Evolutionary conservation across 23 tunicate genomes (phyloP), one percentile per base, ranked within the genome.

Genomic region (Trididemnum clinides): DNA sequence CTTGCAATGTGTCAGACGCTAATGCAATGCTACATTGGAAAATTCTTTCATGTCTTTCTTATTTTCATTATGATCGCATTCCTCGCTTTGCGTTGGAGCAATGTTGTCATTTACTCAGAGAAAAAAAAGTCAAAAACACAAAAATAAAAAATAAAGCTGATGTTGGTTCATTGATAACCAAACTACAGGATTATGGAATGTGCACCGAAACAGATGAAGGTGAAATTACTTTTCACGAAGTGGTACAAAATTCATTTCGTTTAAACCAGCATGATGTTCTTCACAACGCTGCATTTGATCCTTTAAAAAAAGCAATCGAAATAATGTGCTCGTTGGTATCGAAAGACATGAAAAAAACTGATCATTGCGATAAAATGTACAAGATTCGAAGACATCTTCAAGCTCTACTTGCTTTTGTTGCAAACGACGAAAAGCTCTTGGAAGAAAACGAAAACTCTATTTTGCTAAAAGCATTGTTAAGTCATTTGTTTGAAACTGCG

Each of bases 171-270:
- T 32, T 87, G 20, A 71, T 87, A 33, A 64, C 79, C 33, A 80
- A 51, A 51, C 44, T 87, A 39, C 25, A 18, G 0, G 85, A 87
- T 15, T 49, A 85, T 74, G 71, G 36, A 32, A 62, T 79, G 72
- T 87, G 84, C 33, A 64, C 78, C 1, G 81, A 72, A 51, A 51
- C 81, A 18, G 88, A 84, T 44, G 82, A 84, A 23, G 29, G 64
- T 1, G 85, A 81, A 23, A 70, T 87, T 50, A 69, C 64, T 50
- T 87, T 80, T 63, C 91, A 87, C 50, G 91, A 87, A 36, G 91
- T 87, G 18, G 78, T 87, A 19, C 57, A 51, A 26, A 83, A 80
- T 57, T 71, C 91, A 19, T 87, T 87, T 51, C 57, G 85, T 32
- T 34, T 80, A 38, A 80, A 31, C 80, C 28, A 22, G 5, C 75